phyloP scores from a whole-genome alignment of 2,888 invertebrate species.

The Oithona nana region DNA sequence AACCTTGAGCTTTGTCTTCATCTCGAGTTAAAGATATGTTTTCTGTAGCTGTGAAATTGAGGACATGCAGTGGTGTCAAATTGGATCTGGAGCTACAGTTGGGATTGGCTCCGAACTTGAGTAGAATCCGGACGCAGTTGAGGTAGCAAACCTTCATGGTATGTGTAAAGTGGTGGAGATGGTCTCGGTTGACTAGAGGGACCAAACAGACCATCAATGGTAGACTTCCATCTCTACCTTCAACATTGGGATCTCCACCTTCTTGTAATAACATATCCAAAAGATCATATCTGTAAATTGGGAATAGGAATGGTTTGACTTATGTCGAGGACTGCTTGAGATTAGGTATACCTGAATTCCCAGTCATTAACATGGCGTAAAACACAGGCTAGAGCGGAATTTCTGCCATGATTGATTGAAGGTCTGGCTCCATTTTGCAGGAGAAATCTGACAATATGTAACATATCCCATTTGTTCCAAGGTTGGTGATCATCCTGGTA shows the following conservation, averaged over 20 bases:
- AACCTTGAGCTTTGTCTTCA: constrained; percentile 42
- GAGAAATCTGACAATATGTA: constrained; percentile 41
- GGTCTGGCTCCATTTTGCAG: constrained; percentile 40
- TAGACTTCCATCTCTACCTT: constrained; percentile 48
- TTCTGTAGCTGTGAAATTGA: constrained; percentile 49
- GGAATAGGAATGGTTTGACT: too few relatives aligned
- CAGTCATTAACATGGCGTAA: constrained; percentile 46
- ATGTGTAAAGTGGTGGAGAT: constrained; percentile 48
- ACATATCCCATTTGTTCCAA: constrained; percentile 54
- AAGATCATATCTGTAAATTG: too few relatives aligned
- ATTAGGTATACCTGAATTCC: constrained; percentile 43
- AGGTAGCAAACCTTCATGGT: constrained; percentile 53
- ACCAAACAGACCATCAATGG: constrained; percentile 54
- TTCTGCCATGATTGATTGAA: constrained; percentile 47
- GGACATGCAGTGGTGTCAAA: constrained; percentile 45
- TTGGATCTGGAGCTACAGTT: constrained; percentile 49
- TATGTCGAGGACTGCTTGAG: too few relatives aligned
- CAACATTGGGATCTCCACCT: constrained; percentile 46
- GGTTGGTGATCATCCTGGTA: constrained; percentile 29
- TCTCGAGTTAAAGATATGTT: constrained; percentile 47
- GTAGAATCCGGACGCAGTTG: constrained; percentile 45
- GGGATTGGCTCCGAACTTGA: constrained; percentile 50
- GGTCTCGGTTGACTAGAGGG: constrained; percentile 51
- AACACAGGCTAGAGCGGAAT: constrained; percentile 48
- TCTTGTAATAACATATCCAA: constrained; percentile 39